Evolutionary conservation across 2,888 invertebrate genomes (phyloP), one percentile per base, ranked within the genome.

Genomic region (Mycogona germanica): DNA sequence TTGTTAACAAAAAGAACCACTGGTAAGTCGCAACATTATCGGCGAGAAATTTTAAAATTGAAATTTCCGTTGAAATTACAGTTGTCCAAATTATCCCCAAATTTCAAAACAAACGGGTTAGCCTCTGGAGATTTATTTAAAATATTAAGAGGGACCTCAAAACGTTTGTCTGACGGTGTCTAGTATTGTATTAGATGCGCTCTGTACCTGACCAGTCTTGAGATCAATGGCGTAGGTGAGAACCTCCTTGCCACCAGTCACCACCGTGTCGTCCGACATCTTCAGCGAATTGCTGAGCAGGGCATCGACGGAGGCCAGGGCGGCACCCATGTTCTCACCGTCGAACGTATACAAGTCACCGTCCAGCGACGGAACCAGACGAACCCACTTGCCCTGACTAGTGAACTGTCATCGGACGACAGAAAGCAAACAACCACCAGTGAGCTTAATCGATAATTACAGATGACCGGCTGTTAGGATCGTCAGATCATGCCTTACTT

Each of bases 291-390:
- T 70, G 55, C 84, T 84, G 3, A 96, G 74, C 25, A 97, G 75
- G 60, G 83, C 80, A 53, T 93, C 92, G 0, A 88, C 85, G 40
- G 84, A 81, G 59, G 96, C 79, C 0, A 93, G 92, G 57, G 91
- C 74, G 0, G 87, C 82, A 70, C 93, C 87, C 46, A 96, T 79
- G 57, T 79, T 82, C 57, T 85, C 82, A 0, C 89, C 92, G 69
- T 92, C 87, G 68, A 92, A 85, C 68, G 87, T 87, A 72, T 92
- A 97, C 47, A 97, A 75, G 2, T 83, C 81, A 1, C 97, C 97
- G 64, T 83, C 85, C 9, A 97, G 73, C 0, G 96, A 92, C 1
- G 96, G 97, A 64, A 97, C 91, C 66, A 96, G 77, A 46, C 88
- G 78, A 19, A 89, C 80, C 78, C 82, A 84, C 67, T 87, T 83